phyloP scores from a whole-genome alignment of 2,797 vertebrate genomes.

The Gila robusta region DNA sequence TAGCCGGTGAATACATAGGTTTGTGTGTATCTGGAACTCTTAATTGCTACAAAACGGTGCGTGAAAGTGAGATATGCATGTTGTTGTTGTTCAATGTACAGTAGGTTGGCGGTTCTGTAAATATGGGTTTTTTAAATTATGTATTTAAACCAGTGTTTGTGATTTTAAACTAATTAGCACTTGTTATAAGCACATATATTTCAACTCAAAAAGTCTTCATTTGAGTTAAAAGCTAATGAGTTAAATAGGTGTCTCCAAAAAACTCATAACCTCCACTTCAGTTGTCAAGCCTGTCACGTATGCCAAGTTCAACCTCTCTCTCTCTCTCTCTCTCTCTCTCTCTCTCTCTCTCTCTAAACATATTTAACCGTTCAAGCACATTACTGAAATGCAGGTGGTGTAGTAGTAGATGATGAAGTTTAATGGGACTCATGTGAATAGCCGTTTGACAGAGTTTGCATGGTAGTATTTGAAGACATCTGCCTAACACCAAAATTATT shows the following conservation, averaged over 20 bases:
- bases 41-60: neutral
- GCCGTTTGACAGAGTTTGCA: neutral
- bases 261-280: slow-evolving; percentile 26
- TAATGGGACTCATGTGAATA: neutral
- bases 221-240: slow-evolving; percentile 3
- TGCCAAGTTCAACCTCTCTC: slow-evolving; percentile 16
- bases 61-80: neutral
- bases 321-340: neutral
- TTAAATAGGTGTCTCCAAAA: neutral
- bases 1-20: neutral
- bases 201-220: neutral
- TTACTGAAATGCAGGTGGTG: neutral
- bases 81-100: neutral
- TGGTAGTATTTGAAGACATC: neutral
- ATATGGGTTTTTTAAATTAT: neutral
- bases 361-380: slow-evolving; percentile 26
- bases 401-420: neutral
- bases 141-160: neutral
- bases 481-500: neutral
- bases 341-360: neutral
- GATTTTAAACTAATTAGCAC: neutral
- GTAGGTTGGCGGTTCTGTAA: neutral
- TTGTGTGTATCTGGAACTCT: neutral
- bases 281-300: slow-evolving; percentile 51
- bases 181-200: neutral